Base-by-base conservation (phyloP, 1,140 invertebrate species). In the Cyphomyrmex costatus region DNA sequence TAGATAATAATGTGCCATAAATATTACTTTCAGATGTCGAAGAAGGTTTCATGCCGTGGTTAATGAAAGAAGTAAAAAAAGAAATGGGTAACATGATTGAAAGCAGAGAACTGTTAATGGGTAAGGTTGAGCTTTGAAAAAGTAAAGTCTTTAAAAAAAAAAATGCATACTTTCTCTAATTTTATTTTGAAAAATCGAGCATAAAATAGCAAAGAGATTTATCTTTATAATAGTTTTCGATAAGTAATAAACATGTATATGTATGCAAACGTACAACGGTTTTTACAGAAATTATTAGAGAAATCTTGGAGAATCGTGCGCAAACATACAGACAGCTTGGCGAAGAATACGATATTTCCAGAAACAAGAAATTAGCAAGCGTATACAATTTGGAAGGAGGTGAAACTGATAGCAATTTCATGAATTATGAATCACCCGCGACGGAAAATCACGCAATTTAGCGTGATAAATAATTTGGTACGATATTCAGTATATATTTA, bases 31-130 rank as follows among this genome's bases (percentile, higher is more conserved):
- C 92, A 96, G 97, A 97, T 80, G 95, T 97, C 0, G 97, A 98
- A 92, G 97, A 98, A 90, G 96, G 96, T 63, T 97, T 98, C 93
- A 97, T 98, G 96, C 97, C 98, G n/a, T 98, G 98, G 98, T 94
- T 99, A 85, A 97, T 98, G 94, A 96, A 97, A 19, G 97, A 98
- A 93, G 97, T 98, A 19, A 96, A 97, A 53, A 95, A 96, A 77
- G 97, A 98, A 94, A 96, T 98, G 85, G 96, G 98, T 60, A 97
- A 97, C 65, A 96, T 98, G 93, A 96, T 98, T 66, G 97, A 97
- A 87, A 98, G 97, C 80, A 96, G 97, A 71, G 96, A 98, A 92
- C 95, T 98, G 46, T 95, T 98, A 27, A 97, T 97, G 93, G 97
- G 97, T 97, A 94, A 92, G 56, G 83, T 3, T 63, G 0, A 30